Evolutionary conservation across 2,888 invertebrate genomes (phyloP), one percentile per base, ranked within the genome.

Genomic region (Drosophila nr. perissopoda): DNA sequence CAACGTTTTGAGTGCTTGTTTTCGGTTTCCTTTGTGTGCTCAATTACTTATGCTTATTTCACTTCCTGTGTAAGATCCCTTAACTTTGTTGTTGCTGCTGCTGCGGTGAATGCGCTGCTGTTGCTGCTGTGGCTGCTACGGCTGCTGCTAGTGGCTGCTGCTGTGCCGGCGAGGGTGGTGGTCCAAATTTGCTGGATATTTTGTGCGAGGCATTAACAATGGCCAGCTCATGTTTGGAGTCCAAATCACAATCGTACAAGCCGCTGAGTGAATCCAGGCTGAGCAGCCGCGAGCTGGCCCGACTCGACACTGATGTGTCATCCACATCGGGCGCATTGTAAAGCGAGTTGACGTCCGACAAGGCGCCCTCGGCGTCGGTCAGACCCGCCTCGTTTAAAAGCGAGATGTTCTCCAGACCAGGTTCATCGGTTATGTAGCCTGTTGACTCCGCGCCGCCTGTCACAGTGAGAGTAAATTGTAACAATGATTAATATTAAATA

Each of bases 391-490:
- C 97, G 93, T 97, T 97, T 25, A 97, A 93, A 94, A 97, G 95
- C 48, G 97, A 97, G 58, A 97, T 95, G 93, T 97, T 97, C 93
- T 97, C 97, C 16, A 97, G 94, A 21, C 97, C 97, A 1, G 97
- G 97, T 93, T 97, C 97, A 93, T 97, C 97, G 0, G 97, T 97
- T n/a, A 96, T 97, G 92, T 97, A 97, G 33, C 97, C 97, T 1
- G 97, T 96, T 76, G 96, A 97, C 91, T 95, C 95, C 0, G 95
- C 95, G 56, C 94, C 95, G 36, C 94, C 94, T 93, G n/a, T 0
- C 42, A 48, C 6, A 2, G 13, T 49, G 3, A 25, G 8, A 2
- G 4, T 3, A 10, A 34, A 5, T 2, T 48, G 42, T 10, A 8
- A 11, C 4, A 18, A 40, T 21, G 16, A 18, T 36, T 5, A 16